Evolutionary conservation across 2,797 vertebrate genomes (phyloP), one percentile per base, ranked within the genome.

Genomic region (Megaceryle alcyon): DNA sequence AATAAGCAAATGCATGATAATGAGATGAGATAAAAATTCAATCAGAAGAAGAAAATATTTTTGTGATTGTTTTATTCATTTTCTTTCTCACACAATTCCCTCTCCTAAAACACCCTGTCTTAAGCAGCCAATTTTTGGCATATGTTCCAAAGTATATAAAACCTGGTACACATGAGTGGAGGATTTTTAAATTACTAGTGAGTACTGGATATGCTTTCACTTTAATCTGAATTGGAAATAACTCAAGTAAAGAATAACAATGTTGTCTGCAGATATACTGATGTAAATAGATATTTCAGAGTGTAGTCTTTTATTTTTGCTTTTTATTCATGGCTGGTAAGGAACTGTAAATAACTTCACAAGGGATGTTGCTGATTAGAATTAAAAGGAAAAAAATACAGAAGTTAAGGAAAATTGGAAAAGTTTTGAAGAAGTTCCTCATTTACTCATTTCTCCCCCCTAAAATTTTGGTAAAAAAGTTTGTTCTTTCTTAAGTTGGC

Each of bases 151-250:
- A 86, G 69, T 82, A 25, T 46, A 86, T 77, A 93, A 73, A 95
- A 88, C 59, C 85, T 88, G 78, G 54, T 69, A 78, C 73, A 95
- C 65, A 63, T 41, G 66, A 92, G 15, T 95, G 68, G 54, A 94
- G 77, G 59, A 79, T 94, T 97, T 96, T 94, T 88, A 94, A 95
- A 96, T 96, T 94, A 61, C 80, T 90, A 77, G 87, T 71, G 94
- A 95, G 48, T 81, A 79, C 73, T 92, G 80, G 77, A 94, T 95
- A 90, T 73, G 79, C 82, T 91, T 88, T 88, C 82, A 77, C 87
- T 95, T 92, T 82, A 94, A 94, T 96, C 87, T 94, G 91, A 94
- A 94, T 94, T 94, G 89, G 91, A 96, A 96, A 95, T 94, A 91
- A 71, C 89, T 92, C 60, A 53, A 87, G 94, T 94, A 83, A 88